Conservation (phyloP, 2,888 invertebrate genomes). For the Meiosimyza platycephala region DNA sequence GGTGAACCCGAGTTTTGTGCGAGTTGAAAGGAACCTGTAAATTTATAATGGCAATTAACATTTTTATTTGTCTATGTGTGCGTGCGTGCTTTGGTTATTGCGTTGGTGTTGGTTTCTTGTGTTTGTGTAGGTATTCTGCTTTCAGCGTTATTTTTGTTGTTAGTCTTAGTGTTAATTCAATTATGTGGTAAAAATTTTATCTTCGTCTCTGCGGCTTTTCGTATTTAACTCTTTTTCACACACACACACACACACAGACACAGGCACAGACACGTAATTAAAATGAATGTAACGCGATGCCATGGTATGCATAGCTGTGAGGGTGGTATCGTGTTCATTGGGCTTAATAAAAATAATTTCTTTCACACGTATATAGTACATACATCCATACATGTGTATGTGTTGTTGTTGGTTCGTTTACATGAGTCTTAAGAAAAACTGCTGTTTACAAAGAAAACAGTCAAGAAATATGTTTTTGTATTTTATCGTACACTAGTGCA, state of each 20-base stretch:
- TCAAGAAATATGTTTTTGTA: too few species aligned
- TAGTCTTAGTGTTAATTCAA: constrained; percentile 11
- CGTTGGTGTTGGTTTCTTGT: constrained; percentile 3
- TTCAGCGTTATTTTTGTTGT: background rate
- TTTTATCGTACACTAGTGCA: too few species aligned
- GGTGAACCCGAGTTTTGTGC: background rate
- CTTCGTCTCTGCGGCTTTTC: constrained; percentile 5
- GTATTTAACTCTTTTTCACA: background rate
- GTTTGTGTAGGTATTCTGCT: background rate
- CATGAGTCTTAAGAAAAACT: too few species aligned
- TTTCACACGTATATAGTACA: too few species aligned
- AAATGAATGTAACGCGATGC: constrained; percentile 19
- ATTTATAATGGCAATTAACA: constrained; percentile 57
- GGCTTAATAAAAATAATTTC: too few species aligned
- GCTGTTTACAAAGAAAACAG: too few species aligned
- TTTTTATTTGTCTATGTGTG: constrained; percentile 37
- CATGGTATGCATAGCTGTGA: background rate
- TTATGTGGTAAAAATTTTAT: constrained; percentile 13
- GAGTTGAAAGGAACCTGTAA: constrained; percentile 36
- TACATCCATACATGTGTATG: too few species aligned
- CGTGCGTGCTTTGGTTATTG: background rate
- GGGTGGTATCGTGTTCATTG: too few species aligned
- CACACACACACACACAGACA: background rate
- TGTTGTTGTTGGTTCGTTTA: too few species aligned
- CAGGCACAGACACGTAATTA: constrained; percentile 9